These are phyloP conservation scores for Lasioglossum malachurum DNA, from an alignment of 2,888 invertebrate species.

Conservation along the genomic window DNA sequence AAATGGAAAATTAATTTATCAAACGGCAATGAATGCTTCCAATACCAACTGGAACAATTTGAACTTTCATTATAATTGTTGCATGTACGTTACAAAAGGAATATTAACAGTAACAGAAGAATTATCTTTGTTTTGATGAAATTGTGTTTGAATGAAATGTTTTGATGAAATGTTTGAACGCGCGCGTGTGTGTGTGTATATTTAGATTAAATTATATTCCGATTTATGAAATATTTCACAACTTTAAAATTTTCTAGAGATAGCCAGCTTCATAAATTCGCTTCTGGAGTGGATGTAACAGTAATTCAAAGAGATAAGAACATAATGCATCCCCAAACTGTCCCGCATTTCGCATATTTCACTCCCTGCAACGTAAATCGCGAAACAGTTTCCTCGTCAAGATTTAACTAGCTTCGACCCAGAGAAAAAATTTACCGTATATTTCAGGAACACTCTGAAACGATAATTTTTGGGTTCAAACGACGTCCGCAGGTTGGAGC, in stretches of 20 bases:
- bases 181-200: too few species aligned
- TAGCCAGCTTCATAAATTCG: background rate
- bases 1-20: background rate
- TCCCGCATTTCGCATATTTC: constrained; percentile 1
- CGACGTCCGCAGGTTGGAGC: background rate
- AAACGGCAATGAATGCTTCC: background rate
- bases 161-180: background rate
- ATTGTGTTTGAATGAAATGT: background rate
- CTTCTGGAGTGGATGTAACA: background rate
- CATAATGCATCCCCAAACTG: background rate
- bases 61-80: background rate
- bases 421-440: background rate
- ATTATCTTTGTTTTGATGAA: background rate
- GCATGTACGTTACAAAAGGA: background rate
- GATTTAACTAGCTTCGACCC: background rate
- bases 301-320: background rate
- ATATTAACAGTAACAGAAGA: background rate
- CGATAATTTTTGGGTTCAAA: background rate
- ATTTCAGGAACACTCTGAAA: background rate
- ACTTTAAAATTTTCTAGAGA: background rate
- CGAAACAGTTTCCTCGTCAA: background rate
- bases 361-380: background rate
- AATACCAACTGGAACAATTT: background rate
- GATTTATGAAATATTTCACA: background rate
- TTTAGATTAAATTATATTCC: background rate